Percentiles rank a stretch among this genome's conserved stretches.
Evolutionary conservation across 2,113 vertebrate species (phyloP).

Genomic region (Girardinichthys multiradiatus): DNA sequence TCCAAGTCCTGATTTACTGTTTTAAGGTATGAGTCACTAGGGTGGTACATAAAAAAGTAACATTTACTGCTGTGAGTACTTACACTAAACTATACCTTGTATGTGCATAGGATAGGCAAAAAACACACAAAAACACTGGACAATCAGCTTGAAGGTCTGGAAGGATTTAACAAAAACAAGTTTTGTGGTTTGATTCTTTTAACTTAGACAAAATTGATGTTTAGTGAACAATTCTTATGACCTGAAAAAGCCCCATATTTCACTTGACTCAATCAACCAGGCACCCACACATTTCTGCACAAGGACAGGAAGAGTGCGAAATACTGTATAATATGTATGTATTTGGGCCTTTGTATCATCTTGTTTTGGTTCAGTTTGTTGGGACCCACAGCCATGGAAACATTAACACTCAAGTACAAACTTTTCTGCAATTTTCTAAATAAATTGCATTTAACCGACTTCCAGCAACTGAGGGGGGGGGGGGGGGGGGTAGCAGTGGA

Average conservation of each 20-base stretch:
- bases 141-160: background rate
- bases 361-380: background rate
- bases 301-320: constrained; percentile 1
- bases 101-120: too few species aligned
- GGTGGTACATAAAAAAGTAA: too few species aligned
- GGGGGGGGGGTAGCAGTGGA: too few species aligned
- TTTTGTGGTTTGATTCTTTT: constrained; percentile 30
- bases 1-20: too few species aligned
- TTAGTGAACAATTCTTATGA: constrained; percentile 25
- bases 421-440: too few species aligned
- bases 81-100: too few species aligned
- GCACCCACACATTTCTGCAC: constrained; percentile 46
- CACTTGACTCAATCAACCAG: constrained; percentile 42
- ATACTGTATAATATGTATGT: background rate
- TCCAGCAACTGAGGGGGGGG: too few species aligned
- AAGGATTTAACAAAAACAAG: constrained; percentile 19
- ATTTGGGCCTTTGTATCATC: background rate
- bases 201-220: constrained; percentile 25
- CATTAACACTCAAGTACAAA: too few species aligned
- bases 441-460: too few species aligned
- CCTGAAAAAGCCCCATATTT: constrained; percentile 25
- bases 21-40: too few species aligned
- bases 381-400: too few species aligned
- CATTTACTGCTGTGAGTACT: background rate
- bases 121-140: too few species aligned